Evolutionary conservation across 2,888 invertebrate species (phyloP), one percentile per base, ranked within the genome.

Genomic region (Andrena hattorfiana): DNA sequence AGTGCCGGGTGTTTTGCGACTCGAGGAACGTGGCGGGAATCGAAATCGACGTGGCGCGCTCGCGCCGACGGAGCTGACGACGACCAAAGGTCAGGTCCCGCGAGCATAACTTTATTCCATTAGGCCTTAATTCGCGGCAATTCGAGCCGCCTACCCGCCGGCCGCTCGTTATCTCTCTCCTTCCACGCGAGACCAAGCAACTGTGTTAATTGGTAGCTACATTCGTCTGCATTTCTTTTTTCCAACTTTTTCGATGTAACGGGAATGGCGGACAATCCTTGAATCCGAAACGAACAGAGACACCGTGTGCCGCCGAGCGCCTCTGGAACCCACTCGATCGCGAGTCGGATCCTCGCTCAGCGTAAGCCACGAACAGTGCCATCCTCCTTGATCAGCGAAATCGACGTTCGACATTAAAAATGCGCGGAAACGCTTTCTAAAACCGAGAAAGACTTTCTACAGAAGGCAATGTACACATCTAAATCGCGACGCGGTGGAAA

Each of bases 51-150:
- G 32, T 2, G 28, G 2, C n/a, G 23, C n/a, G 10, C 28, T 13
- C 23, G 54, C 42, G 32, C n/a, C 10, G 66, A 62, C 51, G 48
- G 8, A 67, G 28, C 8, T 28, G 70, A 35, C 28, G 73, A 20
- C 72, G 71, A 23, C 68, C 60, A 82, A 77, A 83, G 85, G 77
- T 77, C 83, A 68, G 48, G 62, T 49, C 79, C 54, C 26, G 56
- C 8, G 49, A 59, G 85, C 83, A 87, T 86, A 89, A 91, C 89
- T 92, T 91, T 86, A 90, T 90, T 89, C 87, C 84, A 92, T 91
- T 89, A 90, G 78, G 69, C 85, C 88, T 89, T 91, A 92, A 92
- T 91, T 92, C 84, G 89, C 87, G 88, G 83, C 89, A 92, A 92
- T 92, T 92, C 88, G 86, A 82, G 80, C 85, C 92, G 90, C 92